Conservation (phyloP, 2,888 invertebrate genomes). For the Cataglyphis albicans region DNA sequence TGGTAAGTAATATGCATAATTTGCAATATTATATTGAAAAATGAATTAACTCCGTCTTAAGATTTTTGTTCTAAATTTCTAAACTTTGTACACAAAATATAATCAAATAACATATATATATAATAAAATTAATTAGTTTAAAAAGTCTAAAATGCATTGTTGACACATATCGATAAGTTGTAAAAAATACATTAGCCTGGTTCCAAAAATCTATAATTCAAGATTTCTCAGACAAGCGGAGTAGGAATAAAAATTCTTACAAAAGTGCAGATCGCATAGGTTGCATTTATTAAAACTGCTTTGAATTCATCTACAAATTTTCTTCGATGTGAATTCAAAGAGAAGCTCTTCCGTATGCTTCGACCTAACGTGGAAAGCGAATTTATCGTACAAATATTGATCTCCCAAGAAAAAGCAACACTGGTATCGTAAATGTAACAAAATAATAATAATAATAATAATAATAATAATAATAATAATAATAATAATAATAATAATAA, state of each 20-base stretch:
- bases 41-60: constrained; percentile 8
- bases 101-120: not conserved
- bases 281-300: constrained; percentile 32
- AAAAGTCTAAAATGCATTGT: constrained; percentile 22
- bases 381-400: constrained; percentile 5
- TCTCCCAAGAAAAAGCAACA: constrained; percentile 23
- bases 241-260: constrained; percentile 5
- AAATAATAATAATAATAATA: constrained; percentile 13
- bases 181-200: not conserved
- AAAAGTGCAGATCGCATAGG: not conserved
- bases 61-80: constrained; percentile 3
- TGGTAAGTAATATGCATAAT: constrained; percentile 35
- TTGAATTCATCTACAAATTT: constrained; percentile 28
- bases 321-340: constrained; percentile 5
- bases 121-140: constrained; percentile 30
- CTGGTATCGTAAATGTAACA: constrained; percentile 48
- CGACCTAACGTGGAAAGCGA: constrained; percentile 3
- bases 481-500: constrained; percentile 5
- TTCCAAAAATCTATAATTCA: constrained; percentile 6
- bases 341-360: not conserved
- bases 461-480: too few species aligned
- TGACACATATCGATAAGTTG: not conserved
- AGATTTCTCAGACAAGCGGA: not conserved
- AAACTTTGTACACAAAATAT: constrained; percentile 2
- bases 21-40: not conserved